A percentile compares a stretch with the other conserved stretches of the same genome.
Evolutionary conservation across 2,888 invertebrate species (phyloP).

Genomic region (Mamestra brassicae): DNA sequence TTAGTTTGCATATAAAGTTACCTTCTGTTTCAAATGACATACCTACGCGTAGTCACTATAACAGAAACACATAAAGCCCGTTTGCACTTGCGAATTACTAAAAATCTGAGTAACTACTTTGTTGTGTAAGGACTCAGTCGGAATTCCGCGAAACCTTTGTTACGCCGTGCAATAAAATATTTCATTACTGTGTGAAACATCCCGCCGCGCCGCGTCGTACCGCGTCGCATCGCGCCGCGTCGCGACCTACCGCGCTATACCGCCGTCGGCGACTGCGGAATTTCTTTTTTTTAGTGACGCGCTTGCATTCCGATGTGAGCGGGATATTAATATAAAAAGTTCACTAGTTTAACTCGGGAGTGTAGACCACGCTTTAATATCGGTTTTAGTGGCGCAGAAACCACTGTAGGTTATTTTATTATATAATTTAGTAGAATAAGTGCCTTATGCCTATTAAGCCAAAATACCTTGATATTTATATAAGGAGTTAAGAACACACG

Average conservation of each 20-base stretch:
- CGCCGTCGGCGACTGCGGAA: constrained; percentile 41
- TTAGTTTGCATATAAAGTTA: constrained; percentile 33
- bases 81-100: constrained; percentile 81
- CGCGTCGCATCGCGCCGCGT: constrained; percentile 14
- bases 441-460: no score
- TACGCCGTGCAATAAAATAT: constrained; percentile 85
- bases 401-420: neutral
- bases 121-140: constrained; percentile 80
- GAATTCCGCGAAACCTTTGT: constrained; percentile 79
- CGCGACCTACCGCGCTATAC: constrained; percentile 11
- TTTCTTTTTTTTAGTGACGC: constrained; percentile 56
- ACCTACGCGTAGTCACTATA: constrained; percentile 64
- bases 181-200: constrained; percentile 85
- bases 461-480: neutral
- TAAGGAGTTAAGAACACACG: neutral
- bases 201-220: constrained; percentile 52
- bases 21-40: constrained; percentile 31
- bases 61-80: constrained; percentile 73
- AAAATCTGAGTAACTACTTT: constrained; percentile 86
- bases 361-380: constrained; percentile 15
- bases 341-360: constrained; percentile 40
- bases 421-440: no score
- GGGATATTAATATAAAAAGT: constrained; percentile 60
- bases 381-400: constrained; percentile 12
- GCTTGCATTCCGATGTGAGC: constrained; percentile 61